phyloP scores from a whole-genome alignment of 2,797 vertebrate genomes.

The Rhinogobio ventralis region DNA sequence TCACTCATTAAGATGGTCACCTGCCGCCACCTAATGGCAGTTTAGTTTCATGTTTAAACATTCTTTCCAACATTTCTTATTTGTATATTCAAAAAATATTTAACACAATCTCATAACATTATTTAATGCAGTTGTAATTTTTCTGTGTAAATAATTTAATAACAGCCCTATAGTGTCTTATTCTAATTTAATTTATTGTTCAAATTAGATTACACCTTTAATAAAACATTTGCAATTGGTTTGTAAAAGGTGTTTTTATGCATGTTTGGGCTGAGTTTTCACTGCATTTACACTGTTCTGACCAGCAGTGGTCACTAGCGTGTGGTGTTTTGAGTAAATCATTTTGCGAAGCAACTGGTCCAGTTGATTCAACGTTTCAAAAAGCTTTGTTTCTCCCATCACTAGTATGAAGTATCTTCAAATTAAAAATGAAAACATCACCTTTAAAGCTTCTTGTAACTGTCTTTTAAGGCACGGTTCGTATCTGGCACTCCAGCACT shows the following conservation, averaged over 20 bases:
- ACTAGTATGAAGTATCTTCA: background rate
- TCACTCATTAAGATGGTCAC: no score
- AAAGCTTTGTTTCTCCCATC: background rate
- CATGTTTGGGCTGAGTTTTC: background rate
- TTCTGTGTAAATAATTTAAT: no score
- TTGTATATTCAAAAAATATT: no score
- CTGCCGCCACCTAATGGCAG: no score
- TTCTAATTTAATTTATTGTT: no score
- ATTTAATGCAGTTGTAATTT: no score
- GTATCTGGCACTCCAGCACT: slow-evolving; percentile 98
- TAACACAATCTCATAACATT: no score
- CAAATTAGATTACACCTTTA: background rate
- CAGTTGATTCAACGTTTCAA: background rate
- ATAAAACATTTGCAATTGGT: background rate
- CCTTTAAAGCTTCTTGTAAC: background rate
- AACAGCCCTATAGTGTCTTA: no score
- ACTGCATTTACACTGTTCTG: background rate
- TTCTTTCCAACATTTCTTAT: no score
- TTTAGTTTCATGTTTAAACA: no score
- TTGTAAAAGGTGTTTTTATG: background rate
- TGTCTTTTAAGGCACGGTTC: slow-evolving; percentile 86
- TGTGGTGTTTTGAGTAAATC: background rate
- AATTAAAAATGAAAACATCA: background rate
- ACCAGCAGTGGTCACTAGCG: background rate
- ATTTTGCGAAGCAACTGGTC: background rate